phyloP scores from a whole-genome alignment of 2,888 invertebrate species.

The Operophtera brumata region DNA sequence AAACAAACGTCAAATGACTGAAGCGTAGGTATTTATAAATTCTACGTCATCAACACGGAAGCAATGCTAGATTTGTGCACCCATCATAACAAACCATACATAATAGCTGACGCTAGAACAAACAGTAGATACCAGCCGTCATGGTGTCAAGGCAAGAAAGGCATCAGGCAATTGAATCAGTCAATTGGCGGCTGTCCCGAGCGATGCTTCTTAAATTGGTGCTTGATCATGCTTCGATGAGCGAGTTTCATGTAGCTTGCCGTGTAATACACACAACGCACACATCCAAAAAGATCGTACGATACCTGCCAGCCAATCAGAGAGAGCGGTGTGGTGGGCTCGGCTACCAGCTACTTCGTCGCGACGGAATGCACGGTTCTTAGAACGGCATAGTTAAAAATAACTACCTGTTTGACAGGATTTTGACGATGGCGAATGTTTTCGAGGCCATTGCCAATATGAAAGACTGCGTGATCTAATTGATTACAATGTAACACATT shows the following conservation, averaged over 20 bases:
- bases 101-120: not conserved
- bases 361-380: conserved; percentile 69
- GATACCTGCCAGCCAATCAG: conserved; percentile 69
- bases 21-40: conserved; percentile 8
- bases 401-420: conserved; percentile 72
- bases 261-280: conserved; percentile 46
- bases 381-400: conserved; percentile 75
- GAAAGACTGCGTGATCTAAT: conserved; percentile 9
- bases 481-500: not conserved
- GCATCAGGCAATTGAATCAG: conserved; percentile 70
- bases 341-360: conserved; percentile 62
- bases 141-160: conserved; percentile 62
- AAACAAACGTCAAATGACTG: conserved; percentile 13
- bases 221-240: conserved; percentile 61
- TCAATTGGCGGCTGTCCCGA: conserved; percentile 52
- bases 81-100: conserved; percentile 40
- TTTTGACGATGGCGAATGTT: conserved; percentile 54
- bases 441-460: conserved; percentile 65
- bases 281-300: conserved; percentile 73
- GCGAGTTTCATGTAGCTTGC: conserved; percentile 47
- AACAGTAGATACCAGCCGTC: conserved; percentile 38
- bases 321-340: conserved; percentile 68
- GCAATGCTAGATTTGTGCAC: conserved; percentile 11
- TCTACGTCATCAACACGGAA: conserved; percentile 20
- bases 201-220: conserved; percentile 65